A percentile compares a stretch with the other conserved stretches of the same genome.
phyloP scores from a whole-genome alignment of 2,113 vertebrate genomes.

The Pterophyllum scalare region DNA sequence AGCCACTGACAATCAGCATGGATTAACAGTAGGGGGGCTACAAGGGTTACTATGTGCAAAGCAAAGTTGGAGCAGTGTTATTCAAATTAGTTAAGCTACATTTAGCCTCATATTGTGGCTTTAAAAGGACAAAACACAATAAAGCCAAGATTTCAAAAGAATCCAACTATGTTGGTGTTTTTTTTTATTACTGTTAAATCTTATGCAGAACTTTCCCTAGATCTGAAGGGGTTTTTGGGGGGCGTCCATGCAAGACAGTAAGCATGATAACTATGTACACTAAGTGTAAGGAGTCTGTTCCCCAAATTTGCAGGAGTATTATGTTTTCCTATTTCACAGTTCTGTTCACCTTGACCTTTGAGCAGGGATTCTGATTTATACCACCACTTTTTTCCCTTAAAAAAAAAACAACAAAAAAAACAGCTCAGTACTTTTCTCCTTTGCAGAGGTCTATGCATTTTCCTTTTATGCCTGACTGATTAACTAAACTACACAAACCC shows the following conservation, averaged over 20 bases:
- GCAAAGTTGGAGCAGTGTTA: slow-evolving; percentile 17
- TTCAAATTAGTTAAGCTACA: slow-evolving; percentile 54
- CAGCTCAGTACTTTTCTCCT: background rate
- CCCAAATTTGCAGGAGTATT: background rate
- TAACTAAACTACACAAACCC: background rate
- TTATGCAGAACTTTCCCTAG: background rate
- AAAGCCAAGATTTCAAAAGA: background rate
- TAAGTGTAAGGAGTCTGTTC: background rate
- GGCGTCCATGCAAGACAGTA: background rate
- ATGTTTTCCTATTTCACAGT: background rate
- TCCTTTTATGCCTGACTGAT: background rate
- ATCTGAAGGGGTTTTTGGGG: background rate
- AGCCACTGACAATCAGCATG: slow-evolving; percentile 62
- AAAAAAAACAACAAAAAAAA: background rate
- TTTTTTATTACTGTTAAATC: background rate
- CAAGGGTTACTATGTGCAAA: slow-evolving; percentile 21
- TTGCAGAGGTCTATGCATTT: background rate
- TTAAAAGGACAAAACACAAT: slow-evolving; percentile 24
- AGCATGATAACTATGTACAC: background rate
- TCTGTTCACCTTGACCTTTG: background rate
- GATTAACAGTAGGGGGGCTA: slow-evolving; percentile 59
- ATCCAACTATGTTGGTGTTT: background rate
- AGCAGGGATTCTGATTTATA: background rate
- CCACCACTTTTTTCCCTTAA: background rate
- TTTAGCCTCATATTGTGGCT: slow-evolving; percentile 28